Evolutionary conservation across 1,140 invertebrate genomes (phyloP), one percentile per base, ranked within the genome.

Genomic region (Drosophila melanogaster): DNA sequence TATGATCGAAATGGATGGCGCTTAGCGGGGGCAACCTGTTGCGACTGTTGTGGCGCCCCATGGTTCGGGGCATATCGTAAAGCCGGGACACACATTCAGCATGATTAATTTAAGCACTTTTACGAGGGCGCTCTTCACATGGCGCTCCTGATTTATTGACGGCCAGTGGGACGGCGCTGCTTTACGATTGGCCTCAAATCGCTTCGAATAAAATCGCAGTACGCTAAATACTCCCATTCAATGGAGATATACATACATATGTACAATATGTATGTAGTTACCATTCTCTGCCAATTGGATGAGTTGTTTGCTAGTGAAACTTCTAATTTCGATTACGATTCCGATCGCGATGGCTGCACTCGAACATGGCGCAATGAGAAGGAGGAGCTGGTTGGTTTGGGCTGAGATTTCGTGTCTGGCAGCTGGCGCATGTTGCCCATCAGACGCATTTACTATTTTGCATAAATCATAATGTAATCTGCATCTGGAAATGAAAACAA

Each of bases 381-480:
- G 33, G 41, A 51, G 54, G 4, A 30, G 30, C 30, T 30, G 26
- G 26, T 30, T 30, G 30, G 37, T 4, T 22, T 24, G 17, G 30
- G 26, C 71, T 24, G 44, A 50, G 49, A 17, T 33, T 51, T 64
- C 66, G 53, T 70, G 65, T 75, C 53, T 60, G 73, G 57, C 54
- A 77, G 60, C 67, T 70, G 79, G 81, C 81, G 72, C 90, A 87
- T 91, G 90, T 91, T 91, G 80, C 90, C 90, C 86, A 85, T 91
- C 90, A 91, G 81, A 87, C 77, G 81, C 71, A 87, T 91, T 91
- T 87, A 90, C 90, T 91, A 91, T 91, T 91, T 87, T 91, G 90
- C 90, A 91, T 91, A 91, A 91, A 91, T 91, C 90, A 91, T 91
- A 91, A 90, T 91, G 90, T 91, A 91, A 91, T 91, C 90, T 91